Evolutionary conservation across 2,797 vertebrate species (phyloP).

Genomic region (Parambassis ranga): DNA sequence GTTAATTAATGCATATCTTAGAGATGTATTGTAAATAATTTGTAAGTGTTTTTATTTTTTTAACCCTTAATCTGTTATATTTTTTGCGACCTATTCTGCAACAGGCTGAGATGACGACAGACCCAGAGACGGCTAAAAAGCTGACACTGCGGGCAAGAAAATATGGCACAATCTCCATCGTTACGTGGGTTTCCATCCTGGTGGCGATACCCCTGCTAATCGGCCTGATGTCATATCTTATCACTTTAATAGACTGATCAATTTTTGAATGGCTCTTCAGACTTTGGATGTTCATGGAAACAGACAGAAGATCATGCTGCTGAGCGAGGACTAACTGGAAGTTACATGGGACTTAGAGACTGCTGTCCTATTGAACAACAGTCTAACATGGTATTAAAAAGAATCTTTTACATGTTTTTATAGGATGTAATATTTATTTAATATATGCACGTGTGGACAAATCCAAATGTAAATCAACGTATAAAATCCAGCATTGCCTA

Average conservation of each 20-base stretch:
- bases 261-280: neutral
- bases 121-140: neutral
- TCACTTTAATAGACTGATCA: constrained; percentile 77
- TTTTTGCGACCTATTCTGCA: neutral
- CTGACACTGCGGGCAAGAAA: constrained; percentile 61
- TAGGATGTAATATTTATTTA: constrained; percentile 64
- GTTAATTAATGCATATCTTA: too few relatives aligned
- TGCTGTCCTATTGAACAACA: neutral
- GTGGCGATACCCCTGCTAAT: constrained; percentile 50
- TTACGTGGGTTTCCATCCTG: constrained; percentile 60
- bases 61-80: neutral
- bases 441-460: constrained; percentile 36
- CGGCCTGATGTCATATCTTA: constrained; percentile 75
- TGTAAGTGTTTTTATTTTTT: neutral
- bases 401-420: constrained; percentile 4
- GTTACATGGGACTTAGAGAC: neutral
- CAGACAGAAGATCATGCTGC: neutral
- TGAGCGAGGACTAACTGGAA: neutral
- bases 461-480: constrained; percentile 9
- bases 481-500: constrained; percentile 50
- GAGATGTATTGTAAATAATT: too few relatives aligned
- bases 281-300: neutral
- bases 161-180: constrained; percentile 71
- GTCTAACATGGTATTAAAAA: neutral
- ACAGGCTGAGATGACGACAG: constrained; percentile 71